Base-by-base conservation (phyloP, 2,113 vertebrate species). In the Peromyscus californicus region DNA sequence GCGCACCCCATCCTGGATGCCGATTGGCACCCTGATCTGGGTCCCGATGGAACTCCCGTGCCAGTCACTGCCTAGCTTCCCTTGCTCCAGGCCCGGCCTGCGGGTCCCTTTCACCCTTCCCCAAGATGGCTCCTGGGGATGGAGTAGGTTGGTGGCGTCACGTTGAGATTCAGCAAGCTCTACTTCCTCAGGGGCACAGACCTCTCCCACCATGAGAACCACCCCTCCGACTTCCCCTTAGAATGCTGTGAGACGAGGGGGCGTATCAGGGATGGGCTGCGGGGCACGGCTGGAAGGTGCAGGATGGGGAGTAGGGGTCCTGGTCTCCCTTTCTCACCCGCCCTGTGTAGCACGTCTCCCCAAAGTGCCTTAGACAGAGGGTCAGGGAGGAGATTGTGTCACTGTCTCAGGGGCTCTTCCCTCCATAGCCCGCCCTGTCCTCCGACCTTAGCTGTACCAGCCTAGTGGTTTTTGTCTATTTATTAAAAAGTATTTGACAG, bases 401-500 rank as follows among this genome's bases (percentile, higher is more conserved):
- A 2, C 93, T 89, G 92, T 95, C 92, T 97, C 97, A 94, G 98
- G 97, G 92, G 91, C 69, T 94, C 57, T 89, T 94, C 76, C 90
- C 22, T 79, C 51, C 88, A 45, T 21, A 80, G 75, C 36, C 42
- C 70, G 17, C 45, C 88, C 57, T 93, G 48, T 79, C 76, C 72
- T 83, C 74, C 80, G 95, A 95, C 83, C 39, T 91, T 91, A 96
- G 82, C 54, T 84, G 69, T 36, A 79, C 83, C 95, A 83, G 26
- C 83, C 91, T 95, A 93, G 93, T 80, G 63, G 92, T 74, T 97
- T 97, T 96, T 93, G 75, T 95, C 69, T 98, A 97, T 98, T 98
- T 98, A 98, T 98, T 98, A 97, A 98, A 97, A 96, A 90, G 36
- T 13, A 85, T 42, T 93, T 95, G 94, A 94, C 48, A 21, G n/a